Base-by-base conservation (phyloP, 2,797 vertebrate genomes). In the Pipistrellus nathusii region DNA sequence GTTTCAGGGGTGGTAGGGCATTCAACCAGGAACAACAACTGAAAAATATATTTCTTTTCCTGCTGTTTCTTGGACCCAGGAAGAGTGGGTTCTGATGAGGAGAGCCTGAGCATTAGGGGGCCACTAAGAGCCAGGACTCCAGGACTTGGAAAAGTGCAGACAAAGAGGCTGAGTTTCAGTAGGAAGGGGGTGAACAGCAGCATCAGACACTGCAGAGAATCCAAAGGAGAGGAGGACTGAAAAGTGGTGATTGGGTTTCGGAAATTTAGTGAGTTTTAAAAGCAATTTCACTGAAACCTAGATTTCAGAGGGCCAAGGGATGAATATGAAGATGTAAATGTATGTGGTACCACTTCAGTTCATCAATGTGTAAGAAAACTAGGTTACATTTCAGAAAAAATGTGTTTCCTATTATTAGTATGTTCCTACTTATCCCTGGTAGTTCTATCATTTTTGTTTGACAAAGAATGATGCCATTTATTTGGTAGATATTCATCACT, bases 361-460 rank as follows among this genome's bases (percentile, higher is more conserved):
- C 73, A 89, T 53, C 77, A 81, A 64, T 17, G 7, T 14, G 4
- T 48, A 77, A 35, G 32, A 69, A 94, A 91, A 90, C 32, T 44
- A 57, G 21, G 41, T 59, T 75, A 27, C n/a, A 53, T 25, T 53
- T 90, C 78, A 87, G 73, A 87, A 95, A 95, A 95, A 17, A 59
- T 59, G 23, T 77, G 21, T 44, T 38, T 55, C 10, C 30, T 41
- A 12, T 71, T 92, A 7, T 32, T 8, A 80, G n/a, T 18, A n/a
- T 72, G 51, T 86, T 80, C 86, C 32, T 44, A 62, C 51, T 80
- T 81, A 41, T 72, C 75, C 66, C 30, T 32, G 44, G 32, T n/a
- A 59, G 41, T 86, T 9, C 51, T 71, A 14, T 10, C 57, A 35
- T 46, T 92, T 80, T 80, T 86, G 35, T 83, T 75, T 64, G 68